These are phyloP conservation scores for Galaxias olidus DNA, from an alignment of 2,797 vertebrate genomes.

Conservation along the genomic window DNA sequence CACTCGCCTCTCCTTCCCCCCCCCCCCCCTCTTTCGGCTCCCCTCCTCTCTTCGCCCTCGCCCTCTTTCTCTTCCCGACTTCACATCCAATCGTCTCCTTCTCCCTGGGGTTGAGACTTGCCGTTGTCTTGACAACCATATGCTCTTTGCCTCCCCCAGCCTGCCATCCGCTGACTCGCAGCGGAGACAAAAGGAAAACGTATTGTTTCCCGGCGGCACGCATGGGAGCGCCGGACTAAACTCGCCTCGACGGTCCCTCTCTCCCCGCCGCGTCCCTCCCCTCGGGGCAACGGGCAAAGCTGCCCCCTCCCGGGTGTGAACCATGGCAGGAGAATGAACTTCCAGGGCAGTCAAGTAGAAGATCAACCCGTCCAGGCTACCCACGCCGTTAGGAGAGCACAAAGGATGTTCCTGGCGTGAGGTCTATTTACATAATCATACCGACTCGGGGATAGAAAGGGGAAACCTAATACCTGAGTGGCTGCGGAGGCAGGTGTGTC, in stretches of 20 bases:
- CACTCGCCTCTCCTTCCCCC: conserved; percentile 25
- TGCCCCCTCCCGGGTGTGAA: background rate
- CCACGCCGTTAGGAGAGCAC: conserved; percentile 4
- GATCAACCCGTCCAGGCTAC: conserved; percentile 6
- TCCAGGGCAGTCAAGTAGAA: conserved; percentile 18
- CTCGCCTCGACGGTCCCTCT: background rate
- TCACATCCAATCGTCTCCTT: conserved; percentile 6
- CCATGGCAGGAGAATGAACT: background rate
- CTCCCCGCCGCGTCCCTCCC: background rate
- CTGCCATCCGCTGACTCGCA: conserved; percentile 37
- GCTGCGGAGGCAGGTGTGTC: background rate
- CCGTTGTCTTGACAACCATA: conserved; percentile 68
- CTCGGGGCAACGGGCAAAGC: background rate
- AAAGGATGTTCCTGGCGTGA: conserved; percentile 13
- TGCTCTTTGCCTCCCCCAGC: conserved; percentile 25
- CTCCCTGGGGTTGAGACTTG: conserved; percentile 28
- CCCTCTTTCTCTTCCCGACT: no score
- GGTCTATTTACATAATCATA: conserved; percentile 14
- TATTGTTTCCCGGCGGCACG: conserved; percentile 25
- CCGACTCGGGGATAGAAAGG: background rate
- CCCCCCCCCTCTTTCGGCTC: background rate
- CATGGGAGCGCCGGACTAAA: background rate
- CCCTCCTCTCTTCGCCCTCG: no score
- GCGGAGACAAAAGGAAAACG: conserved; percentile 16
- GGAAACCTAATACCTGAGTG: no score